These are phyloP conservation scores for Lates calcarifer DNA, from an alignment of 2,113 vertebrate genomes.

Conservation along the genomic window DNA sequence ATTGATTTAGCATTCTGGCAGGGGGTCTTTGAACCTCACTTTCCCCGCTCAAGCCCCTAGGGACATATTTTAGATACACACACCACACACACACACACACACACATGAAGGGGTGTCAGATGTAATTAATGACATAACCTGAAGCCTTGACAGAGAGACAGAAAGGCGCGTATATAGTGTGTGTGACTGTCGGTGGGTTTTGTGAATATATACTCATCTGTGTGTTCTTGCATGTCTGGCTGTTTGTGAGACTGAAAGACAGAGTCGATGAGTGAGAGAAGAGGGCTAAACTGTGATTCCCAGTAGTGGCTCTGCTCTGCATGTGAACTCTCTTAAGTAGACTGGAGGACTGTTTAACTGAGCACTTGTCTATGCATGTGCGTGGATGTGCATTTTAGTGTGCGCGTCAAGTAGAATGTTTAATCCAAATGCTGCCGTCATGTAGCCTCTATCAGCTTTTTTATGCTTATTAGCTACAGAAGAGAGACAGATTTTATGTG, in stretches of 20 bases:
- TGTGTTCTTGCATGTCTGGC: conserved; percentile 39
- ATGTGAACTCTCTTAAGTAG: conserved; percentile 72
- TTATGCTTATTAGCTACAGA: conserved; percentile 39
- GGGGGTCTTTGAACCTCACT: conserved; percentile 80
- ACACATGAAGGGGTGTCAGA: conserved; percentile 63
- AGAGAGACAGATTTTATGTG: not conserved
- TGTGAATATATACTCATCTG: conserved; percentile 35
- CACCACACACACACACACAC: conserved; percentile 54
- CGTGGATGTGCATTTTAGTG: conserved; percentile 26
- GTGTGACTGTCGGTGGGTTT: conserved; percentile 7
- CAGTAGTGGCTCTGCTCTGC: conserved; percentile 65
- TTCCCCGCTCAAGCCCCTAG: conserved; percentile 66
- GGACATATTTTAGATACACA: conserved; percentile 49
- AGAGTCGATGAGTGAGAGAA: conserved; percentile 45
- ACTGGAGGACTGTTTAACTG: conserved; percentile 50
- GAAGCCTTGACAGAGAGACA: conserved; percentile 63
- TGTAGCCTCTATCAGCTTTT: conserved; percentile 25
- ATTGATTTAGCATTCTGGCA: conserved; percentile 78
- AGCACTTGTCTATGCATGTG: conserved; percentile 38
- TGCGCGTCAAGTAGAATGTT: conserved; percentile 35
- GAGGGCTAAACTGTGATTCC: conserved; percentile 71
- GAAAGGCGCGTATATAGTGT: conserved; percentile 21
- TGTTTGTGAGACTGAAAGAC: conserved; percentile 43
- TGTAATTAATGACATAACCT: conserved; percentile 78
- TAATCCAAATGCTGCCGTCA: conserved; percentile 50